These are phyloP conservation scores for Tetranychus piercei DNA, from an alignment of 2,888 invertebrate species.

Conservation along the genomic window DNA sequence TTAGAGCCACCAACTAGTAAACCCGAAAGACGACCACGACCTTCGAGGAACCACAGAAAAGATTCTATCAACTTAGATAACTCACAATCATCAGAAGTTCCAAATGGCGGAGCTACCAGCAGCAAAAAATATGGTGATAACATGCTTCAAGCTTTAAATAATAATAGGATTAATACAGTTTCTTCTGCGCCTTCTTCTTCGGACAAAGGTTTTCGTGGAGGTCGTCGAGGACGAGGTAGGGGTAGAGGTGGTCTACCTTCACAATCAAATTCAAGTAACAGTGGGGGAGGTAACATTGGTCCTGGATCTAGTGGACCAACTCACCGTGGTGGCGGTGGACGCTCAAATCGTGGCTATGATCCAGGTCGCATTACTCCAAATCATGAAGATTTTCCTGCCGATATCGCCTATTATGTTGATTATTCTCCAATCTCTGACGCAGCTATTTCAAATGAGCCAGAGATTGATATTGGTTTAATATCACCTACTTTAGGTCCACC, in stretches of 20 bases:
- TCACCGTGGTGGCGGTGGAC: neutral
- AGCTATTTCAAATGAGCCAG: slow-evolving; percentile 5
- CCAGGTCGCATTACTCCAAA: slow-evolving; percentile 15
- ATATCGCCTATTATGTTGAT: slow-evolving; percentile 19
- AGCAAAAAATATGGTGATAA: slow-evolving; percentile 5
- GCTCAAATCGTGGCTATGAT: slow-evolving; percentile 9
- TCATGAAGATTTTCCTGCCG: slow-evolving; percentile 22
- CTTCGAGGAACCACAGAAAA: neutral
- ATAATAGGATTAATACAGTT: neutral
- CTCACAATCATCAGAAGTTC: slow-evolving; percentile 1
- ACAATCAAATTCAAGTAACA: neutral
- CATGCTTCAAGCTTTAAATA: neutral
- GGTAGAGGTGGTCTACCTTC: neutral
- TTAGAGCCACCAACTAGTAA: slow-evolving; percentile 4
- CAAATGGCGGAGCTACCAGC: slow-evolving; percentile 2
- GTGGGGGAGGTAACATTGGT: neutral
- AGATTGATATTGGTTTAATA: slow-evolving; percentile 17
- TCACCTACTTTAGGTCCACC: slow-evolving; percentile 10
- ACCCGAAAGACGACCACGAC: neutral
- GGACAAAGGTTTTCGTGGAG: neutral
- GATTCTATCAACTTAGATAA: neutral
- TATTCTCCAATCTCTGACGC: slow-evolving; percentile 8
- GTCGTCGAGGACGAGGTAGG: slow-evolving; percentile 12
- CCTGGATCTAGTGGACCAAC: neutral
- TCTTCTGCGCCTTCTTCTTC: neutral